A percentile compares a stretch with the other conserved stretches of the same genome.
Conservation (phyloP, 2,888 invertebrate species). For the Agrochola litura region DNA sequence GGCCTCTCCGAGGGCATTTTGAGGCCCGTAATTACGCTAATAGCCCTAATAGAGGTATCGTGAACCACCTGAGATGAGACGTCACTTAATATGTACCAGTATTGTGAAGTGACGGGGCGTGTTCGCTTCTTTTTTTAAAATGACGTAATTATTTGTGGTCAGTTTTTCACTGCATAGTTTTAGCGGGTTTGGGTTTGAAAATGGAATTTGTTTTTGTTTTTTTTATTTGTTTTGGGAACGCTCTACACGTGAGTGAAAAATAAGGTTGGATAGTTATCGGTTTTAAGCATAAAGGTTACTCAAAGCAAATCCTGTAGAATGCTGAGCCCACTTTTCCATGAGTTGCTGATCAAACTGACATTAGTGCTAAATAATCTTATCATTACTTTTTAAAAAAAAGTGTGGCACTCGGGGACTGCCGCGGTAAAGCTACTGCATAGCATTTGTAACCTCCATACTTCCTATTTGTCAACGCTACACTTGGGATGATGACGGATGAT, state of each 20-base stretch:
- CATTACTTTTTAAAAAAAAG: too few species aligned
- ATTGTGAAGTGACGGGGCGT: constrained; percentile 12
- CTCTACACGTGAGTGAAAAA: background rate
- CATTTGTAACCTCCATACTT: too few species aligned
- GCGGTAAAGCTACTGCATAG: too few species aligned
- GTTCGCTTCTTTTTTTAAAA: constrained; percentile 23
- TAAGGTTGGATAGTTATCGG: too few species aligned
- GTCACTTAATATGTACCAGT: constrained; percentile 40
- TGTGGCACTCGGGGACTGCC: too few species aligned
- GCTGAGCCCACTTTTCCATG: background rate
- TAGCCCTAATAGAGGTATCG: constrained; percentile 79
- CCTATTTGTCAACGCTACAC: too few species aligned
- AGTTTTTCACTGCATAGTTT: constrained; percentile 19
- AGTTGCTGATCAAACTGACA: background rate
- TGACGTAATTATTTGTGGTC: constrained; percentile 28
- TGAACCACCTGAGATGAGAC: constrained; percentile 73
- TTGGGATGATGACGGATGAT: too few species aligned
- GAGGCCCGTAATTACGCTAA: constrained; percentile 81
- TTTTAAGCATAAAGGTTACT: background rate
- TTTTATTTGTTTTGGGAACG: constrained; percentile 12
- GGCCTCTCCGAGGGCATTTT: constrained; percentile 72
- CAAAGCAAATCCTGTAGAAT: background rate
- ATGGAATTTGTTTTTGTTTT: constrained; percentile 10
- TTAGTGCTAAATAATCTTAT: background rate
- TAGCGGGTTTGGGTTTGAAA: constrained; percentile 15